A percentile compares a stretch with the other conserved stretches of the same genome.
These are phyloP conservation scores for Pherbina coryleti DNA, from an alignment of 2,888 invertebrate species.

Conservation along the genomic window DNA sequence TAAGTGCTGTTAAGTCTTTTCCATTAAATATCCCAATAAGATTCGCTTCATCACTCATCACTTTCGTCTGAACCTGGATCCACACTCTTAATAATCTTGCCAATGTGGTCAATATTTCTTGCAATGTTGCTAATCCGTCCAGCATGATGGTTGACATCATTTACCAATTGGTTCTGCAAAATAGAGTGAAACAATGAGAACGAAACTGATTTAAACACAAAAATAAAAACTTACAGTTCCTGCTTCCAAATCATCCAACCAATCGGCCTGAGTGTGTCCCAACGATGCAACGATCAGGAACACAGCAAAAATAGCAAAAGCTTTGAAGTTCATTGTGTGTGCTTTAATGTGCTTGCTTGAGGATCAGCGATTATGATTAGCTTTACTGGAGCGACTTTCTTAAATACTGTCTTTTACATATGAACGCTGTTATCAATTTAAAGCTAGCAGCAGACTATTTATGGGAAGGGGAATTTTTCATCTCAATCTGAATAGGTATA, in stretches of 20 bases:
- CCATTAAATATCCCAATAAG: no score
- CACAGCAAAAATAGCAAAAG: conserved; percentile 42
- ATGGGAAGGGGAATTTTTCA: no score
- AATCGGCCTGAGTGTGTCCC: conserved; percentile 49
- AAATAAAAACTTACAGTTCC: conserved; percentile 45
- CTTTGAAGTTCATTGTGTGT: conserved; percentile 40
- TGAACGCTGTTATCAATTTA: no score
- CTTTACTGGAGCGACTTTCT: background rate
- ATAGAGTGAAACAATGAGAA: background rate
- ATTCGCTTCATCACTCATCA: conserved; percentile 11
- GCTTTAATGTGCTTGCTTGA: background rate
- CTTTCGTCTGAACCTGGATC: conserved; percentile 41
- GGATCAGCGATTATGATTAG: background rate
- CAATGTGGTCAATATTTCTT: conserved; percentile 45
- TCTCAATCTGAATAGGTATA: no score
- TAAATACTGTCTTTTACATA: no score
- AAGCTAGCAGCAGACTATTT: no score
- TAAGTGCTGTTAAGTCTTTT: no score
- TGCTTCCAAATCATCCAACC: conserved; percentile 49
- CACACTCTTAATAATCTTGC: conserved; percentile 35
- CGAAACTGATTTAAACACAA: background rate
- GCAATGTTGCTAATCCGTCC: conserved; percentile 46
- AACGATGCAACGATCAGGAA: conserved; percentile 42
- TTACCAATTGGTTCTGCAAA: conserved; percentile 44
- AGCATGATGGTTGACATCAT: conserved; percentile 48